phyloP scores from a whole-genome alignment of 2,113 vertebrate species.

The Junco hyemalis region DNA sequence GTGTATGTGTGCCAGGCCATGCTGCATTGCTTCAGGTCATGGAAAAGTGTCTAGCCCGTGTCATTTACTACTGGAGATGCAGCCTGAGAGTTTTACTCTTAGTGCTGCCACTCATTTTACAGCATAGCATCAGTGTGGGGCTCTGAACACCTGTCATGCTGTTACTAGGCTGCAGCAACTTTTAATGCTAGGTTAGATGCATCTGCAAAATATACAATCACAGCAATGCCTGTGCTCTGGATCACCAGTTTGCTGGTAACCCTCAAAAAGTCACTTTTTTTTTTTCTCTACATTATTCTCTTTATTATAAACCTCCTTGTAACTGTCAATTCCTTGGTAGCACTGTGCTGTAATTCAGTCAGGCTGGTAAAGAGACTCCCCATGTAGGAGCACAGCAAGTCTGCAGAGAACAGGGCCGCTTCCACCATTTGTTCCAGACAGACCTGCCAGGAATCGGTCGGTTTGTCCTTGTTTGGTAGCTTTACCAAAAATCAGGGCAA shows the following conservation, averaged over 20 bases:
- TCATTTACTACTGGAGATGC: not conserved
- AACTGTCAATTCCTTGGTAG: not conserved
- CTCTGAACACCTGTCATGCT: not conserved
- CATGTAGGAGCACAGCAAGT: not conserved
- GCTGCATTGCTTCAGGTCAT: not conserved
- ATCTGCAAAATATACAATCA: not conserved
- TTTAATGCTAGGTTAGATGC: not conserved
- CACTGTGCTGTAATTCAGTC: not conserved
- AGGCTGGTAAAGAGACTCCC: not conserved
- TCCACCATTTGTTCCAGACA: not conserved
- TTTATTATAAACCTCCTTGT: not conserved
- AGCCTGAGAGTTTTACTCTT: not conserved
- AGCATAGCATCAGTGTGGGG: not conserved
- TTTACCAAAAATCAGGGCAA: not conserved
- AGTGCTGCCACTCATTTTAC: not conserved
- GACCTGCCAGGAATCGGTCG: fast-evolving
- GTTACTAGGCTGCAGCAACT: not conserved
- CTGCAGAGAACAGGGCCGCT: not conserved
- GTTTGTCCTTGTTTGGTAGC: not conserved
- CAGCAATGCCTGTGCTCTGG: not conserved
- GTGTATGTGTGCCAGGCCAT: not conserved
- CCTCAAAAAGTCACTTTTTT: not conserved
- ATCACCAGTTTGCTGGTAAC: not conserved
- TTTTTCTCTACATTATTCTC: not conserved
- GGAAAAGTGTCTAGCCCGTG: not conserved